Conservation (phyloP, 2,113 vertebrate genomes). For the Dolichallabes microphthalmus region DNA sequence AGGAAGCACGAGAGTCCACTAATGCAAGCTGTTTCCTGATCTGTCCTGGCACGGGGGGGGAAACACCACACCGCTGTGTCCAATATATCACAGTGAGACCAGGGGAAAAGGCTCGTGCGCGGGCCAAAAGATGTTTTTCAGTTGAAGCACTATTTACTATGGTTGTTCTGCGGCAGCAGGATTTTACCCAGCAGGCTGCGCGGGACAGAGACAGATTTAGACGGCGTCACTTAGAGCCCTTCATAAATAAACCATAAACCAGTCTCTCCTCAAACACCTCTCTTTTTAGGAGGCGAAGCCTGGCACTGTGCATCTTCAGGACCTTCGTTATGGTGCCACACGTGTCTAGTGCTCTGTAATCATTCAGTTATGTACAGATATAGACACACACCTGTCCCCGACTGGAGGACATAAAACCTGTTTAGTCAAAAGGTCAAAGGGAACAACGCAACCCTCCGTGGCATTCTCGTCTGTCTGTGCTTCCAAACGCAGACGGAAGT, state of each 20-base stretch:
- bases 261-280: neutral
- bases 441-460: neutral
- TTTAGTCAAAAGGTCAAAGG: constrained; percentile 15
- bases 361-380: constrained; percentile 42
- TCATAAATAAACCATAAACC: constrained; percentile 30
- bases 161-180: neutral
- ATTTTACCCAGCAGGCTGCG: neutral
- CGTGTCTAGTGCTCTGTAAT: constrained; percentile 39
- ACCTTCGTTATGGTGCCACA: constrained; percentile 29
- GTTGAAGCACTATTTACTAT: neutral
- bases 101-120: constrained; percentile 1
- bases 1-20: constrained; percentile 27
- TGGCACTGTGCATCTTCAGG: neutral
- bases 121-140: neutral
- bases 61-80: constrained; percentile 48
- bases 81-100: constrained; percentile 57
- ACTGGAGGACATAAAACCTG: constrained; percentile 37
- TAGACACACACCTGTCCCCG: constrained; percentile 60
- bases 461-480: neutral
- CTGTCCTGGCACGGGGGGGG: constrained; percentile 43
- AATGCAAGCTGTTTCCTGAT: constrained; percentile 42
- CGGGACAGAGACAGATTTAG: neutral
- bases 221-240: constrained; percentile 18
- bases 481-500: neutral
- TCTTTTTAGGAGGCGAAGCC: no score